Evolutionary conservation across 2,113 vertebrate species (phyloP).

Genomic region (Labeo rohita): DNA sequence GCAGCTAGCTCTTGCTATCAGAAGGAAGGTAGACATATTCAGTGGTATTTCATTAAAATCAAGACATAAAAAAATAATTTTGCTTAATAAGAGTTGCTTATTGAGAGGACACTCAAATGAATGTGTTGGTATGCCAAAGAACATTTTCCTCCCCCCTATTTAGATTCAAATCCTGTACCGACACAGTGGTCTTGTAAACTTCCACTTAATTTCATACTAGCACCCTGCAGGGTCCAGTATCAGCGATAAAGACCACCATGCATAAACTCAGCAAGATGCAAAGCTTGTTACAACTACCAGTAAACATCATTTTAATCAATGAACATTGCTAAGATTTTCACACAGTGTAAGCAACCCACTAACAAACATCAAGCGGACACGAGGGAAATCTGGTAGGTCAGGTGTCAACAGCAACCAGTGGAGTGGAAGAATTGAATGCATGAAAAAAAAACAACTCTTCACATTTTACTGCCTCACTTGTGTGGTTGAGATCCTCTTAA

Average conservation of each 20-base stretch:
- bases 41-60: background rate
- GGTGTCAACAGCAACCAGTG: constrained; percentile 41
- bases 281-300: constrained; percentile 42
- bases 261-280: constrained; percentile 39
- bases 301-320: constrained; percentile 40
- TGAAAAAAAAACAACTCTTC: background rate
- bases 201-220: constrained; percentile 41
- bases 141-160: background rate
- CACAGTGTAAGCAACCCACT: constrained; percentile 38
- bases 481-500: background rate
- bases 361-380: constrained; percentile 38
- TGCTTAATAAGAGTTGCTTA: background rate
- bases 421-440: constrained; percentile 11
- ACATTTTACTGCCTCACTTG: background rate
- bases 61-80: background rate
- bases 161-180: constrained; percentile 9
- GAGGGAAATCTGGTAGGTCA: constrained; percentile 30
- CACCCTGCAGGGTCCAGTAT: constrained; percentile 26
- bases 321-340: constrained; percentile 31
- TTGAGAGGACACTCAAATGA: background rate
- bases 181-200: constrained; percentile 29
- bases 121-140: background rate
- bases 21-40: background rate
- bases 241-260: constrained; percentile 1
- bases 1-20: background rate